Conservation (phyloP, 1,140 invertebrate genomes). For the Drosophila hydei region DNA sequence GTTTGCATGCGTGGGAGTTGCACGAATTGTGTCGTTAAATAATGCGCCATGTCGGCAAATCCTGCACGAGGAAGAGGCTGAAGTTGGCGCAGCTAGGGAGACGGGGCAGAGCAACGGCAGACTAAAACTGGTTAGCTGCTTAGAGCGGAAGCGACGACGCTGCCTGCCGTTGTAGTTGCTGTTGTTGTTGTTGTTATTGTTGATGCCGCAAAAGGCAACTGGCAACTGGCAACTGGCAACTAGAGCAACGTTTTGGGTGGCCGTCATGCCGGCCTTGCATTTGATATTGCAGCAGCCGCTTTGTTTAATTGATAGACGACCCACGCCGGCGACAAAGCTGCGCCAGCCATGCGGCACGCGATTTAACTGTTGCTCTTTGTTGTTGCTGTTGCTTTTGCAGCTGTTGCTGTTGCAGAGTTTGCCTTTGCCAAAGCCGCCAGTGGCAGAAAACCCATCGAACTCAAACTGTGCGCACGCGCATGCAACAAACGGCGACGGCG, state of each 20-base stretch:
- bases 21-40: conserved; percentile 81
- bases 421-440: conserved; percentile 56
- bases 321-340: conserved; percentile 61
- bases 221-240: conserved; percentile 64
- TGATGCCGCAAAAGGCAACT: conserved; percentile 60
- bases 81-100: not conserved
- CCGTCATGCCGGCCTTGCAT: conserved; percentile 75
- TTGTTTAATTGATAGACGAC: conserved; percentile 81
- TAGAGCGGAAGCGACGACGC: conserved; percentile 66
- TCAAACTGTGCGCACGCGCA: conserved; percentile 79
- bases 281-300: conserved; percentile 73
- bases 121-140: conserved; percentile 53
- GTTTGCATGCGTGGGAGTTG: conserved; percentile 79
- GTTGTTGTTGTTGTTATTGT: conserved; percentile 1
- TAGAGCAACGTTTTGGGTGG: conserved; percentile 77
- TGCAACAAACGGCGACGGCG: conserved; percentile 76
- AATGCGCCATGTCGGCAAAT: conserved; percentile 72
- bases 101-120: not conserved
- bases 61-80: conserved; percentile 59
- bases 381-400: conserved; percentile 45
- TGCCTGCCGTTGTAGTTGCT: conserved; percentile 10
- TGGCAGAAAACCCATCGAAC: conserved; percentile 78
- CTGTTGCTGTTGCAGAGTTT: conserved; percentile 35
- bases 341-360: conserved; percentile 40
- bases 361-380: conserved; percentile 47